A percentile compares a stretch with the other conserved stretches of the same genome.
Conservation (phyloP, 2,113 vertebrate species). For the Hemibagrus wyckioides region DNA sequence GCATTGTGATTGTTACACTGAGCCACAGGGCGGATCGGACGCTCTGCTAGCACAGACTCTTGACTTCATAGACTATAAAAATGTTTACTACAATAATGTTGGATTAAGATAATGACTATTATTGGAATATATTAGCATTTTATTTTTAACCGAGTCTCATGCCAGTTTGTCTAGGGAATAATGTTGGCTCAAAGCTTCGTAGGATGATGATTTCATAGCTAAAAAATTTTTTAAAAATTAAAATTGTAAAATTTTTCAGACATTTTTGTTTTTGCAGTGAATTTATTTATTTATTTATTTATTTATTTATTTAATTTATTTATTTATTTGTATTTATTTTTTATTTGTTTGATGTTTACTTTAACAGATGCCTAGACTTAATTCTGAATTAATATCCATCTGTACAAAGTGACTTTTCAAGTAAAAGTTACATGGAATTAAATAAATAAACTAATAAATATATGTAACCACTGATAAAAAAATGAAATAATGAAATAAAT, state of each 20-base stretch:
- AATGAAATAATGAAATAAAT: no score
- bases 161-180: neutral
- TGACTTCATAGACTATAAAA: neutral
- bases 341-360: no score
- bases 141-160: no score
- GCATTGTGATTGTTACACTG: neutral
- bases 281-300: no score
- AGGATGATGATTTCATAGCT: no score
- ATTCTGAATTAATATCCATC: neutral
- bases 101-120: neutral
- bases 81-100: neutral
- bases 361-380: neutral
- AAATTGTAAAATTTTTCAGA: no score
- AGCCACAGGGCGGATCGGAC: no score
- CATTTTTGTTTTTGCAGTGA: no score
- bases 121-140: neutral
- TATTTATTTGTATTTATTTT: no score
- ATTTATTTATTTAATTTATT: neutral
- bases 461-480: fast-evolving
- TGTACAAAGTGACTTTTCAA: neutral
- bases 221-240: no score
- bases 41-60: neutral
- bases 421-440: no score
- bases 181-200: neutral
- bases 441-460: no score